These are phyloP conservation scores for Meteorus colon DNA, from an alignment of 2,888 invertebrate species.

Conservation along the genomic window DNA sequence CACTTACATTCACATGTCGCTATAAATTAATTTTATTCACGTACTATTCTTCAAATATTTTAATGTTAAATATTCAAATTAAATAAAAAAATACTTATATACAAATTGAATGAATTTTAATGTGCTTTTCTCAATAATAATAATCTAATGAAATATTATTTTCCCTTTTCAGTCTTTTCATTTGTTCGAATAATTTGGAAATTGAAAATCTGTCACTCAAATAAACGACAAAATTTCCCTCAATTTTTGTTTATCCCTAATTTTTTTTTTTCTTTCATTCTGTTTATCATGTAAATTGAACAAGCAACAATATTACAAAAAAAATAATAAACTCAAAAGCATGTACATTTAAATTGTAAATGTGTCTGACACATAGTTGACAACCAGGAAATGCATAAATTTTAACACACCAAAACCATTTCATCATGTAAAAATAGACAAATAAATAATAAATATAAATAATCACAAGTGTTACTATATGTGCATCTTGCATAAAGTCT, in stretches of 20 bases:
- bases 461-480: neutral
- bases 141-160: too few species aligned
- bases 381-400: constrained; percentile 50
- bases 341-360: constrained; percentile 24
- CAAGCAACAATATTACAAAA: neutral
- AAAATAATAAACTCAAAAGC: neutral
- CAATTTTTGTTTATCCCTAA: too few species aligned
- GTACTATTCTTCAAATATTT: neutral
- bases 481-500: too few species aligned
- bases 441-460: constrained; percentile 7
- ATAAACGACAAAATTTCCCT: too few species aligned
- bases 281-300: too few species aligned
- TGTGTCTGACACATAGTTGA: constrained; percentile 48
- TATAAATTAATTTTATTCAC: neutral
- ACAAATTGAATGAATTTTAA: too few species aligned
- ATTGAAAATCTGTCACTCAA: too few species aligned
- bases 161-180: too few species aligned
- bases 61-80: neutral
- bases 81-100: too few species aligned
- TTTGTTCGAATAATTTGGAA: too few species aligned
- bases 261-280: too few species aligned
- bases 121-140: too few species aligned
- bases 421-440: neutral
- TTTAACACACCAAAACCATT: constrained; percentile 31
- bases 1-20: neutral